phyloP scores from a whole-genome alignment of 2,113 vertebrate genomes.

The Numida meleagris region DNA sequence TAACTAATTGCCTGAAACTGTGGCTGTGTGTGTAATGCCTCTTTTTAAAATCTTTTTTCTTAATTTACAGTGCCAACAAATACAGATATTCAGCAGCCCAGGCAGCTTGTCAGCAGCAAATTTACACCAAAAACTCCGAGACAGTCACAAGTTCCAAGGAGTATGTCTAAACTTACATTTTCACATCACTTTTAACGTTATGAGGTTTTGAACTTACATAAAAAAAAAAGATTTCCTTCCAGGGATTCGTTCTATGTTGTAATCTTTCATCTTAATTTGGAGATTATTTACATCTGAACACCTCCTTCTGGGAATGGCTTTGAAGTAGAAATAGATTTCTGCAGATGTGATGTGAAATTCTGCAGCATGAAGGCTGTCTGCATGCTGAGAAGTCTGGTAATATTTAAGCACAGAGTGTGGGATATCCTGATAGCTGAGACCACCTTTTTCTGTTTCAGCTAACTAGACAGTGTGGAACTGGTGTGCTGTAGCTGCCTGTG shows the following conservation, averaged over 20 bases:
- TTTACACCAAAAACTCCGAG: constrained; percentile 30
- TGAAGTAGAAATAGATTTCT: constrained; percentile 14
- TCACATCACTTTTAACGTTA: neutral
- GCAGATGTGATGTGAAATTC: neutral
- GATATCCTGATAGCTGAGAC: neutral
- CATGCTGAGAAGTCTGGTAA: neutral
- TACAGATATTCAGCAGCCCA: constrained; percentile 35
- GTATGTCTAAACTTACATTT: constrained; percentile 52
- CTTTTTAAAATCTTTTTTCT: neutral
- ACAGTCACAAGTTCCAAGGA: constrained; percentile 42
- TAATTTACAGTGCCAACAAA: constrained; percentile 48
- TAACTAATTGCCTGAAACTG: neutral
- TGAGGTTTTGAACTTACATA: neutral
- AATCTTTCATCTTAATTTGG: constrained; percentile 7
- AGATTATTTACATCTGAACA: neutral
- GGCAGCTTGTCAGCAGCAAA: neutral
- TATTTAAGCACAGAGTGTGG: neutral
- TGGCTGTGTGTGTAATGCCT: neutral
- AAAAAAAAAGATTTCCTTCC: neutral
- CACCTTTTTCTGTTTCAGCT: constrained; percentile 12
- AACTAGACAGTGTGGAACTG: constrained; percentile 25
- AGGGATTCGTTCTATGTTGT: neutral
- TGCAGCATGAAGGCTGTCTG: neutral
- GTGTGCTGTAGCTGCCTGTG: constrained; percentile 23
- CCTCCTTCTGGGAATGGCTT: neutral